Base-by-base conservation (phyloP, 2,888 invertebrate species). In the Polylopha cassiicola region DNA sequence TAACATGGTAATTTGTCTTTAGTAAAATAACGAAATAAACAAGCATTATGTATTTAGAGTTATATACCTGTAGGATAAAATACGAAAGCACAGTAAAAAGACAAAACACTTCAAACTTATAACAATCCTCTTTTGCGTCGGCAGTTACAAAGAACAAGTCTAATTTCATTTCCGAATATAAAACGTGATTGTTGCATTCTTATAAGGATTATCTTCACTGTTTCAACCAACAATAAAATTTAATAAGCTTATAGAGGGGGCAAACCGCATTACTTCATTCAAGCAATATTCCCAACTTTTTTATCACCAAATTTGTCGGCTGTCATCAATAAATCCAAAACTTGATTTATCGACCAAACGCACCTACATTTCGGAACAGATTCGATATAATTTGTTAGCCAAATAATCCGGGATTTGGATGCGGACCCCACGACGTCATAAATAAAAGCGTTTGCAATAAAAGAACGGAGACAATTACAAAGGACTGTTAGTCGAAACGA, bases 361-460 rank as follows among this genome's bases (percentile, higher is more conserved):
- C 69, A 62, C 72, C 70, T 79, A 73, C 75, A 73, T 78, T 79
- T 80, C 77, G 74, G 63, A 70, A 69, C 77, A 74, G 79, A 81
- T 78, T 77, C 76, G 63, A 71, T 72, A 73, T 82, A 84, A 84
- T 84, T 85, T 85, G 85, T 85, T 81, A 84, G 76, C 80, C 79
- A 84, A 85, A 84, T 84, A 84, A 84, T 84, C 82, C 81, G 63
- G 76, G 77, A 73, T 81, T 80, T 74, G 52, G 70, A 68, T 76
- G 77, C 71, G 51, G 46, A 59, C 69, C 68, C 67, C 59, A 55
- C 56, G 46, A 53, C 39, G 57, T 50, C 52, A 67, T 66, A 65
- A 67, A 67, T 67, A 63, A 65, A 65, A 61, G 51, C 55, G 54
- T 47, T 55, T 47, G 58, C 57, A 67, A 79, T 79, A 79, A 77